A percentile compares a stretch with the other conserved stretches of the same genome.
phyloP scores from a whole-genome alignment of 2,888 invertebrate species.

The Proisotoma minuta region DNA sequence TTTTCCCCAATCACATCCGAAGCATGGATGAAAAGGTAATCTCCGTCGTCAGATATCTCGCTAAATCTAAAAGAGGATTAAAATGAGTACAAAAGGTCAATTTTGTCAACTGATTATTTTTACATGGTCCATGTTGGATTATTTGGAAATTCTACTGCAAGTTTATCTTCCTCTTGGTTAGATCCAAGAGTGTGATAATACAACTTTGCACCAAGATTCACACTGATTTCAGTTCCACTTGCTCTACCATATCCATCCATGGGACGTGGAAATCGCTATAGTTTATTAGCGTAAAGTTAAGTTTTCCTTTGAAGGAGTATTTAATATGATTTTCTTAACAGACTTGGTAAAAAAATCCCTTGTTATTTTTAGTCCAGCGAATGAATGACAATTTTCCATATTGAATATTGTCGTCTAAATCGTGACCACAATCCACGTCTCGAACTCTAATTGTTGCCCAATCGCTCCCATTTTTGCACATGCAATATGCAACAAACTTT shows the following conservation, averaged over 20 bases:
- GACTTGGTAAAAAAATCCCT: constrained; percentile 89
- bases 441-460: constrained; percentile 87
- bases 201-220: constrained; percentile 82
- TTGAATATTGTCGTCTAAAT: constrained; percentile 78
- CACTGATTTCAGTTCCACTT: constrained; percentile 84
- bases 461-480: constrained; percentile 90
- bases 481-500: constrained; percentile 78
- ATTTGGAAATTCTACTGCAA: constrained; percentile 82
- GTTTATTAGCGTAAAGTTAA: not conserved
- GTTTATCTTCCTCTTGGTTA: constrained; percentile 74
- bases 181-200: constrained; percentile 86
- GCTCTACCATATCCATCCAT: constrained; percentile 64
- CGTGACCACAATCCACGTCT: constrained; percentile 69
- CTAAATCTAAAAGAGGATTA: not conserved
- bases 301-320: not conserved
- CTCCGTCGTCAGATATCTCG: constrained; percentile 75
- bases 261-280: constrained; percentile 68
- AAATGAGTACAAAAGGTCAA: not conserved
- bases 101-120: constrained; percentile 50
- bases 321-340: constrained; percentile 48
- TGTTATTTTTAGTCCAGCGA: constrained; percentile 90
- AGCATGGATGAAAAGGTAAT: constrained; percentile 76
- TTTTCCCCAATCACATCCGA: constrained; percentile 87
- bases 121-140: constrained; percentile 84
- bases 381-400: constrained; percentile 87